phyloP scores from a whole-genome alignment of 2,888 invertebrate species.

The Macaria liturata region DNA sequence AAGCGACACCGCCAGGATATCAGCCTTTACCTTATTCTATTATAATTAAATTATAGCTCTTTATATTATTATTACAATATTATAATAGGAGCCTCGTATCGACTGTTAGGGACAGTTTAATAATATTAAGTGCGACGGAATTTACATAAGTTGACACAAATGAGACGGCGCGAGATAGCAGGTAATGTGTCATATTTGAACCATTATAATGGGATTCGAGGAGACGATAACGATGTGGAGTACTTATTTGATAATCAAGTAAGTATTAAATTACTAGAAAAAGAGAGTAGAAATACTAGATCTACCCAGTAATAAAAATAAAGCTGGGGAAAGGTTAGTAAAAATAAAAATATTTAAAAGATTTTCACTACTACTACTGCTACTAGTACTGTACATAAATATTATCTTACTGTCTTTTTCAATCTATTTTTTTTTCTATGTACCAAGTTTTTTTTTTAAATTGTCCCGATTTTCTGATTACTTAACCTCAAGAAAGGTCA shows the following conservation, averaged over 20 bases:
- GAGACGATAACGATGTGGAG: not conserved
- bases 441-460: not conserved
- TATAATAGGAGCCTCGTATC: slow-evolving; percentile 15
- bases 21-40: slow-evolving; percentile 29
- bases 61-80: slow-evolving; percentile 29
- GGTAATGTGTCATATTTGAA: not conserved
- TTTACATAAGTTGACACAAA: slow-evolving; percentile 27
- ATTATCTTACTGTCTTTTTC: too few relatives aligned
- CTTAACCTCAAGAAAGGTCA: slow-evolving; percentile 5
- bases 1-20: slow-evolving; percentile 27
- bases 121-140: slow-evolving; percentile 21
- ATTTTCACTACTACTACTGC: too few relatives aligned
- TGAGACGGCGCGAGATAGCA: slow-evolving; percentile 17
- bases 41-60: slow-evolving; percentile 29
- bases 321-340: too few relatives aligned
- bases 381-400: too few relatives aligned
- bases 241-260: not conserved
- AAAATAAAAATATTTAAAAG: too few relatives aligned
- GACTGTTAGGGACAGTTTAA: slow-evolving; percentile 16
- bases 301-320: not conserved
- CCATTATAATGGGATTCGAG: not conserved
- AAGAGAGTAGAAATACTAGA: not conserved
- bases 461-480: not conserved
- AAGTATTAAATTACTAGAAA: too few relatives aligned
- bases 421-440: too few relatives aligned